These are phyloP conservation scores for Smutsia temminckii DNA, from an alignment of 2,797 vertebrate species.

Conservation along the genomic window DNA sequence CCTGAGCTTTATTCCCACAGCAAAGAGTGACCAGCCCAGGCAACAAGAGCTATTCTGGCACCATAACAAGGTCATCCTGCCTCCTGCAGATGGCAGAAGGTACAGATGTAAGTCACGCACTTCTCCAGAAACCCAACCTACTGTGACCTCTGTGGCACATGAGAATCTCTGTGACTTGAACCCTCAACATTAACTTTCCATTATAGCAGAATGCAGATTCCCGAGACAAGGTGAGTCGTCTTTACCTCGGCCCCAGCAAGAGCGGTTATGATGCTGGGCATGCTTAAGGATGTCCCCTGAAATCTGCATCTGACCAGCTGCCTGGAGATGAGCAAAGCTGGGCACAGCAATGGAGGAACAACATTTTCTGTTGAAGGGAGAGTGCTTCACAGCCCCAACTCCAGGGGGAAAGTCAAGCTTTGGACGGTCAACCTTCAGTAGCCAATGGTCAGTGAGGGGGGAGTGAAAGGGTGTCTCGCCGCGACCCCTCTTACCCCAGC, in stretches of 20 bases:
- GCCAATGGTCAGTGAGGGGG: background rate
- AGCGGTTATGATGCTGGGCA: too few relatives aligned
- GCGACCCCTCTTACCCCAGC: too few relatives aligned
- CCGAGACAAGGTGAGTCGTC: background rate
- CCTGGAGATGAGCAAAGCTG: accelerated
- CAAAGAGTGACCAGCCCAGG: background rate
- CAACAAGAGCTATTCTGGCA: background rate
- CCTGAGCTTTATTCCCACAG: background rate
- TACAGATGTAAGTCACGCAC: background rate
- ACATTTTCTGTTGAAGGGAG: background rate
- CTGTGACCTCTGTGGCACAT: background rate
- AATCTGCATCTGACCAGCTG: background rate
- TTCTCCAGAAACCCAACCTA: background rate
- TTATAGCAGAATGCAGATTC: background rate
- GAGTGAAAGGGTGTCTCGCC: too few relatives aligned
- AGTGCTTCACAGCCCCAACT: background rate
- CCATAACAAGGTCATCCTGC: background rate
- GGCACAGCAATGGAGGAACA: background rate
- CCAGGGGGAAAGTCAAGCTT: too few relatives aligned
- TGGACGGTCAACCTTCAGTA: too few relatives aligned
- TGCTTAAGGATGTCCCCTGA: background rate
- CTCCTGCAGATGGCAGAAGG: background rate
- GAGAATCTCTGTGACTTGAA: background rate
- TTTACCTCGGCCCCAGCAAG: background rate
- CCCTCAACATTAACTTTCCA: background rate